A percentile compares a stretch with the other conserved stretches of the same genome.
phyloP scores from a whole-genome alignment of 2,797 vertebrate genomes.

The Hylomyscus alleni region DNA sequence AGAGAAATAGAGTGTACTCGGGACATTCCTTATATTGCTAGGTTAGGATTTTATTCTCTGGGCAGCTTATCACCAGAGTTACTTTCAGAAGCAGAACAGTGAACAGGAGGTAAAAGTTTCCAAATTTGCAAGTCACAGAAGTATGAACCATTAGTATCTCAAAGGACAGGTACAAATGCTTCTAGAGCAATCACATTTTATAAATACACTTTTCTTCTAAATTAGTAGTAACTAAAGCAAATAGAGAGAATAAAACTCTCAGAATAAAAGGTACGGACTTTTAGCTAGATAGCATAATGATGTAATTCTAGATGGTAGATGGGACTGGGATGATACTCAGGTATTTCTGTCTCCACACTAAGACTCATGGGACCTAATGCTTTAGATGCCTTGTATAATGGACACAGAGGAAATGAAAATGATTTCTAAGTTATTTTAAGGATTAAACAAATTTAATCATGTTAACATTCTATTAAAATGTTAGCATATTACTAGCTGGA shows the following conservation, averaged over 20 bases:
- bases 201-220: neutral
- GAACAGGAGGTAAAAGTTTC: neutral
- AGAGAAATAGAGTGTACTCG: neutral
- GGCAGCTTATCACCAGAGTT: neutral
- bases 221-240: neutral
- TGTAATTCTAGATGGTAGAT: neutral
- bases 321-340: neutral
- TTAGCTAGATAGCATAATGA: neutral
- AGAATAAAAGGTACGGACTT: neutral
- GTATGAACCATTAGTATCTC: neutral
- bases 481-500: neutral
- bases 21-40: neutral
- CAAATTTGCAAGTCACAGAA: neutral
- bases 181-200: neutral
- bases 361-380: neutral
- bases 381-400: neutral
- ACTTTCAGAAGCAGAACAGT: conserved; percentile 1
- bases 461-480: conserved; percentile 11
- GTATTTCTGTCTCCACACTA: neutral
- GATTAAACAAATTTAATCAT: neutral
- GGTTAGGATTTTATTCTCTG: neutral
- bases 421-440: conserved; percentile 1
- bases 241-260: neutral
- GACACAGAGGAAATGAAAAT: neutral
- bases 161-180: neutral